phyloP scores from a whole-genome alignment of 2,797 vertebrate species.

The Pelobates cultripes region DNA sequence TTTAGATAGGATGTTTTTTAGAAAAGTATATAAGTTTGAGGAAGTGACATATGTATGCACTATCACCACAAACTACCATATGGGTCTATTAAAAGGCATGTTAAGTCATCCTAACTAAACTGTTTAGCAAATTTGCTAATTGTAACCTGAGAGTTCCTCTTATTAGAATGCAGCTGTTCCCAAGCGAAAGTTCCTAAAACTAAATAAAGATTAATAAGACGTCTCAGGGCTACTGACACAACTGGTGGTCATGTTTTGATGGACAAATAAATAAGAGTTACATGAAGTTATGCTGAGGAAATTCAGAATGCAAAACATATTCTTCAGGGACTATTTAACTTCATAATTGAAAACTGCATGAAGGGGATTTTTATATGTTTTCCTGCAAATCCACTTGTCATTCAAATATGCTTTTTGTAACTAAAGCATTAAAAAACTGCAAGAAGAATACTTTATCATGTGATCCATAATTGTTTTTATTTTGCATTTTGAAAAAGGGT shows the following conservation, averaged over 20 bases:
- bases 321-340: constrained; percentile 7
- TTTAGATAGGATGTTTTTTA: too few species aligned
- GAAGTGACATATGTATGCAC: too few species aligned
- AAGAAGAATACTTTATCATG: too few species aligned
- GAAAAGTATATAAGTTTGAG: too few species aligned
- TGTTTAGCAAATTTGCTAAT: neutral
- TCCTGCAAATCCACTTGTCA: too few species aligned
- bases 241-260: constrained; percentile 14
- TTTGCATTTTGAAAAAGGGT: too few species aligned
- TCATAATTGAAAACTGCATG: neutral
- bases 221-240: constrained; percentile 3
- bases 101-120: neutral
- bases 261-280: constrained; percentile 24
- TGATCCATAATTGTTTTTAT: too few species aligned
- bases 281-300: constrained; percentile 2
- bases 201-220: constrained; percentile 23
- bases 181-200: constrained; percentile 19
- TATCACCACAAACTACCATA: neutral
- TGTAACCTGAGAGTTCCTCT: neutral
- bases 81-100: neutral
- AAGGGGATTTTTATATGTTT: too few species aligned
- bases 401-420: too few species aligned
- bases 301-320: neutral
- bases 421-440: too few species aligned
- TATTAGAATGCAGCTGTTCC: constrained; percentile 12